phyloP scores from a whole-genome alignment of 2,888 invertebrate species.

The Spodoptera littoralis region DNA sequence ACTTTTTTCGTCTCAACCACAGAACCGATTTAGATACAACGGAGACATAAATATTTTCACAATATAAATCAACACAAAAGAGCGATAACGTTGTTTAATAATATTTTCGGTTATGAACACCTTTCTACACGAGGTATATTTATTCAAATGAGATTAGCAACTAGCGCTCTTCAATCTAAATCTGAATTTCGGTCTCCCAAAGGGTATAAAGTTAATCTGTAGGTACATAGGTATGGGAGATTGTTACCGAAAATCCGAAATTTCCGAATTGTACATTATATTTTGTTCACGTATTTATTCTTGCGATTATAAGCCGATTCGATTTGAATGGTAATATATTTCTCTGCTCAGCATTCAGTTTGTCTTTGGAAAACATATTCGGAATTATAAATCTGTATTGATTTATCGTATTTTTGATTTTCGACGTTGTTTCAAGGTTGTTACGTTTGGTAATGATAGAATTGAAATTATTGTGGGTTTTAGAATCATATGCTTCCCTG shows the following conservation, averaged over 20 bases:
- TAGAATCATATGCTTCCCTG: no score
- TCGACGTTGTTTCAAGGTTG: no score
- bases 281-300: conserved; percentile 25
- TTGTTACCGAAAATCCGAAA: no score
- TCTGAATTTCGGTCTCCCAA: conserved; percentile 17
- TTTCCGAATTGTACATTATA: background rate
- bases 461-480: no score
- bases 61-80: no score
- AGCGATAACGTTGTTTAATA: background rate
- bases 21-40: no score
- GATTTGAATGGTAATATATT: conserved; percentile 6
- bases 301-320: conserved; percentile 28
- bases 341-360: conserved; percentile 3
- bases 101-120: conserved; percentile 4
- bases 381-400: conserved; percentile 6
- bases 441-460: no score
- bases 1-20: no score
- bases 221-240: no score
- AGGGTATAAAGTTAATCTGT: conserved; percentile 14
- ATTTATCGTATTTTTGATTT: conserved; percentile 1
- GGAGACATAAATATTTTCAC: no score
- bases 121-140: conserved; percentile 11
- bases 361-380: conserved; percentile 2
- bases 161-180: conserved; percentile 25
- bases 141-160: conserved; percentile 45